Base-by-base conservation (phyloP, 1,140 invertebrate species). In the Reticulitermes speratus region DNA sequence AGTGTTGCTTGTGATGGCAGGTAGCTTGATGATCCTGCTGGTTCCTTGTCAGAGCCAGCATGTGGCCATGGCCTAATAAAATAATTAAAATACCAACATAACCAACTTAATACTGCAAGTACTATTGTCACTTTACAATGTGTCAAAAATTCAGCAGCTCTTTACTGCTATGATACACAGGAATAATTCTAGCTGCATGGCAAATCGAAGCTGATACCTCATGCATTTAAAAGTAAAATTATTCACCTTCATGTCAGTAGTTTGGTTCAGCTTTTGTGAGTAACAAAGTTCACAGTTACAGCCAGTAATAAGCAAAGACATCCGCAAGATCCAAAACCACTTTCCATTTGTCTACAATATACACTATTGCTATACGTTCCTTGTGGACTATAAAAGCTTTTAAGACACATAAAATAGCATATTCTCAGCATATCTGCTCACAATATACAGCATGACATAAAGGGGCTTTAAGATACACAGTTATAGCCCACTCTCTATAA, bases 11-110 rank as follows among this genome's bases (percentile, higher is more conserved):
- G 75, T 44, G 85, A 86, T 44, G 85, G 32, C 85, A 86, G 44
- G 59, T 48, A 86, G 44, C 65, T 75, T 44, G 55, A 65, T 48
- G 85, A 82, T 86, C 45, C 48, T 32, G 81, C 8, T 25, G 75
- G 85, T 32, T 86, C 85, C 81, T 86, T 86, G 19, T 83, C 85
- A 52, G 69, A 82, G 82, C 82, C n/a, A 82, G 45, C 85, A 44
- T 86, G 85, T 44, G 85, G 48, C 85, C 81, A 83, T 38, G 85
- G 44, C 75, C 85, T 86, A 75, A 23, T 45, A 86, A 83, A 32
- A n/a, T 44, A 86, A 85, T 45, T 59, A 45, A 55, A 45, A 59
- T 59, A 59, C 9, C 30, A 84, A 84, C 7, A 44, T 44, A 84
- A 45, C 30, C 2, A 45, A 84, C 32, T 45, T 45, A 45, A 11